Evolutionary conservation across 2,797 vertebrate species (phyloP).

Genomic region (Loriculus beryllinus): DNA sequence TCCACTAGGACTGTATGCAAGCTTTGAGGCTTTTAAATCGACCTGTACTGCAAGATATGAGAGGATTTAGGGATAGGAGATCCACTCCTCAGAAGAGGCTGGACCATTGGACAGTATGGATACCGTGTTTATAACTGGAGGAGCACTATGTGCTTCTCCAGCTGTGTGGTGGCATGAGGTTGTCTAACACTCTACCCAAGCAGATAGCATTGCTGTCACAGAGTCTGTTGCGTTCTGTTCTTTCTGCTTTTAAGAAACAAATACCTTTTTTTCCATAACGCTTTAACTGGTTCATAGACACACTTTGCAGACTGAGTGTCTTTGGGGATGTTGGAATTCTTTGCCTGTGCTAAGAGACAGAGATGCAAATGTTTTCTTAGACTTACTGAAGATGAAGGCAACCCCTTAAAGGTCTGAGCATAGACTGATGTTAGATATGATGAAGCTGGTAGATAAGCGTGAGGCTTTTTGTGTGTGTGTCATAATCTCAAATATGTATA

Average conservation of each 20-base stretch:
- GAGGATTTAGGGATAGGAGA: neutral
- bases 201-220: neutral
- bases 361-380: slow-evolving; percentile 10
- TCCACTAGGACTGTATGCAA: neutral
- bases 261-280: neutral
- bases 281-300: slow-evolving; percentile 54
- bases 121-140: neutral
- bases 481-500: slow-evolving; percentile 12
- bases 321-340: neutral
- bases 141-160: neutral
- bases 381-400: slow-evolving; percentile 47
- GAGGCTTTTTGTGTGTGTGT: neutral
- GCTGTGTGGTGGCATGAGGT: neutral
- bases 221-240: neutral
- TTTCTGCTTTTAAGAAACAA: neutral
- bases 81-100: neutral
- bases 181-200: neutral
- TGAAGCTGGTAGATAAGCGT: slow-evolving; percentile 53
- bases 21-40: neutral
- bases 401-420: slow-evolving; percentile 27
- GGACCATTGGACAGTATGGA: neutral
- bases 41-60: neutral
- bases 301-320: slow-evolving; percentile 20
- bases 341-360: slow-evolving; percentile 18
- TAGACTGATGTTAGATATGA: slow-evolving; percentile 53